Conservation (phyloP, 1,140 invertebrate species). For the Lamellibrachia luymesi region DNA sequence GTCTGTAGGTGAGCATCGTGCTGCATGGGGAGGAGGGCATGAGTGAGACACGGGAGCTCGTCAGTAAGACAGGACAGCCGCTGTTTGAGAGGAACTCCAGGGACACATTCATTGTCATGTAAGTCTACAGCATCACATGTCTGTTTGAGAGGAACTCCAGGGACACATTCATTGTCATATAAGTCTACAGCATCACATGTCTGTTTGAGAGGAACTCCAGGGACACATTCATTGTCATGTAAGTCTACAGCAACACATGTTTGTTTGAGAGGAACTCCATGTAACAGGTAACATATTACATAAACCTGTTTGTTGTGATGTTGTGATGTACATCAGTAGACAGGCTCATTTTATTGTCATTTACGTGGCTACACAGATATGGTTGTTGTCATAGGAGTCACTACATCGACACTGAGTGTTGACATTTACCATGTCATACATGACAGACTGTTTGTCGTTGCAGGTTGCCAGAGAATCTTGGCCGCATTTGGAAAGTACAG, state of each 20-base stretch:
- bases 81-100: conserved; percentile 43
- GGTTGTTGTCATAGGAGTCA: not conserved
- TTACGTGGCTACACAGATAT: not conserved
- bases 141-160: not conserved
- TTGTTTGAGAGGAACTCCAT: not conserved
- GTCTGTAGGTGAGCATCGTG: conserved; percentile 52
- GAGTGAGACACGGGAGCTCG: conserved; percentile 54
- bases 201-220: not conserved
- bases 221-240: not conserved
- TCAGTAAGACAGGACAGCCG: conserved; percentile 42
- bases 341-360: not conserved
- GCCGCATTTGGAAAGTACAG: conserved; percentile 51
- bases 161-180: conserved; percentile 51
- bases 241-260: not conserved
- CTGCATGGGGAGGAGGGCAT: conserved; percentile 56
- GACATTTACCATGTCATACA: not conserved
- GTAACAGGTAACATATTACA: too few species aligned
- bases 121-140: not conserved
- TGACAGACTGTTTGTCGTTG: not conserved
- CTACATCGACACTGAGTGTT: not conserved
- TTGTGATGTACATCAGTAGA: not conserved
- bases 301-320: not conserved
- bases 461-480: conserved; percentile 52
- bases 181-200: conserved; percentile 29
- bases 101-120: not conserved